phyloP scores from a whole-genome alignment of 2,888 invertebrate species.

The Bugulina stolonifera region DNA sequence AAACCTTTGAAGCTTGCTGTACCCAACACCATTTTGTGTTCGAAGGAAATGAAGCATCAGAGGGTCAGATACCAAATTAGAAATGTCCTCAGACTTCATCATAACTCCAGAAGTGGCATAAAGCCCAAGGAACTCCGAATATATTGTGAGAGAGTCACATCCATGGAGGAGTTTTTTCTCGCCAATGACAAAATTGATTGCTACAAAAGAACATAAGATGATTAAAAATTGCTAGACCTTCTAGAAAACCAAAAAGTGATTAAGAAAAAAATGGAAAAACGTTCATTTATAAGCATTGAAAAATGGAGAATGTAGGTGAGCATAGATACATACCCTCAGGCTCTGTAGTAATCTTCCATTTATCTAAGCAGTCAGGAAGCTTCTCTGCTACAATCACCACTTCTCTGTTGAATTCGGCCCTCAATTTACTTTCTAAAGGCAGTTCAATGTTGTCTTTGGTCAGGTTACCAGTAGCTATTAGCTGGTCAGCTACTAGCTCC shows the following conservation, averaged over 20 bases:
- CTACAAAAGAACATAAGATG: background rate
- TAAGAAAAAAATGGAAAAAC: too few relatives aligned
- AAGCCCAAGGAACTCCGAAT: conserved; percentile 4
- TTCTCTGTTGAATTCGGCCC: background rate
- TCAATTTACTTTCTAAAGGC: background rate
- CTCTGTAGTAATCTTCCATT: conserved; percentile 1
- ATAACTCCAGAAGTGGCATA: background rate
- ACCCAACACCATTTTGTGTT: too few relatives aligned
- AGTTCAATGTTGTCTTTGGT: conserved; percentile 15
- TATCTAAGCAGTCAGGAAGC: background rate
- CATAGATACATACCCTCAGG: conserved; percentile 14
- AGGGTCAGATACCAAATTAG: background rate
- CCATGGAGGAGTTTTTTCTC: background rate
- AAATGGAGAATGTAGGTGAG: too few relatives aligned
- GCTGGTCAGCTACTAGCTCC: background rate
- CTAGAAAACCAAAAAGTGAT: too few relatives aligned
- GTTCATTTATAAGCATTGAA: too few relatives aligned
- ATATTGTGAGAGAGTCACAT: background rate
- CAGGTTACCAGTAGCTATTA: background rate
- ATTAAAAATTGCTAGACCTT: too few relatives aligned
- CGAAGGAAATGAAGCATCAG: conserved; percentile 3
- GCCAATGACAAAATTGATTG: background rate
- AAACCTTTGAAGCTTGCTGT: background rate
- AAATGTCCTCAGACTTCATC: background rate
- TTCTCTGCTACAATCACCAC: background rate